phyloP scores from a whole-genome alignment of 2,888 invertebrate genomes.

The Leptinotarsa juncta region DNA sequence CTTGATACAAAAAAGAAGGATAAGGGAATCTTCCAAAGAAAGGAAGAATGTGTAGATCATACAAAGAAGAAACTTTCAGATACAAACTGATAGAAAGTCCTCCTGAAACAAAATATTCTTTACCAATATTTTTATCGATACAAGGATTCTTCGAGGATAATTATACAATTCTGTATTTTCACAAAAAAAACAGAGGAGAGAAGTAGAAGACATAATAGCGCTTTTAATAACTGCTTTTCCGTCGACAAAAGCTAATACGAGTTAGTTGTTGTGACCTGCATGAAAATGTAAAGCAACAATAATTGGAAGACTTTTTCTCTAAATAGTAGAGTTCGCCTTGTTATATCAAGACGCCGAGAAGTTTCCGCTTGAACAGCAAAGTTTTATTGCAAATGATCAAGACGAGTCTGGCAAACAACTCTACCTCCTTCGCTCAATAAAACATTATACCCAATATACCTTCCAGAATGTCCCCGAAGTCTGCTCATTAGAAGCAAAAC shows the following conservation, averaged over 20 bases:
- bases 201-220: constrained; percentile 34
- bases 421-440: constrained; percentile 48
- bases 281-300: constrained; percentile 43
- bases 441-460: constrained; percentile 47
- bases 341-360: constrained; percentile 53
- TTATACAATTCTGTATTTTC: not conserved
- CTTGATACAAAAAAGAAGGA: no score
- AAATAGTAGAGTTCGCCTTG: constrained; percentile 51
- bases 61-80: no score
- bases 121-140: not conserved
- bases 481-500: constrained; percentile 48
- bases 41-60: no score
- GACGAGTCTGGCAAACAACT: constrained; percentile 51
- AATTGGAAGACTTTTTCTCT: constrained; percentile 46
- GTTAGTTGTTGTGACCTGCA: constrained; percentile 38
- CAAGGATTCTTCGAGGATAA: not conserved
- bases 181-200: constrained; percentile 7
- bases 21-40: no score
- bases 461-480: constrained; percentile 45
- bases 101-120: not conserved
- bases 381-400: constrained; percentile 56
- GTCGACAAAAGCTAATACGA: constrained; percentile 29
- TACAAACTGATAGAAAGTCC: no score
- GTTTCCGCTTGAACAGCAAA: constrained; percentile 55
- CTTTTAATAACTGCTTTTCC: constrained; percentile 33